A percentile compares a stretch with the other conserved stretches of the same genome.
phyloP scores from a whole-genome alignment of 2,888 invertebrate genomes.

The Sycophila texana region DNA sequence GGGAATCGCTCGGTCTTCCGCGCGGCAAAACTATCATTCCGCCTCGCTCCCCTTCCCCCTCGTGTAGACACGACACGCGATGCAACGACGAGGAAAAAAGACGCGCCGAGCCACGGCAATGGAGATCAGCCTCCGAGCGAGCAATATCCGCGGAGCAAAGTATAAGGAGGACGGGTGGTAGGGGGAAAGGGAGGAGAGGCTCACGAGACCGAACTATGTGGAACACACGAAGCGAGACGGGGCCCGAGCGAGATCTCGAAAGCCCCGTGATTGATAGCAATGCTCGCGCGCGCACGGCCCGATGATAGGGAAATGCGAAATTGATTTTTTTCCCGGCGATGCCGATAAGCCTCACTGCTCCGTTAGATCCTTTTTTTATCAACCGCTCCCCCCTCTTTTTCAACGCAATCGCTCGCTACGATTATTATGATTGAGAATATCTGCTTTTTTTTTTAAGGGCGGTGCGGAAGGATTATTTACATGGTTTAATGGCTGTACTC shows the following conservation, averaged over 20 bases:
- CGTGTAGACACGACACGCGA: slow-evolving; percentile 12
- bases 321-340: slow-evolving; percentile 6
- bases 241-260: slow-evolving; percentile 16
- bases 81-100: neutral
- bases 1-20: neutral
- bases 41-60: slow-evolving; percentile 5
- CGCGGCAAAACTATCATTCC: slow-evolving; percentile 45
- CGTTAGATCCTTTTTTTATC: too few relatives aligned
- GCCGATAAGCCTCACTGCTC: too few relatives aligned
- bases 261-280: slow-evolving; percentile 33
- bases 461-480: too few relatives aligned
- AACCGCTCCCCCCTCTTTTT: too few relatives aligned
- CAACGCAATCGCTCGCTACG: too few relatives aligned
- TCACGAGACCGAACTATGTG: slow-evolving; percentile 26
- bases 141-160: slow-evolving; percentile 14
- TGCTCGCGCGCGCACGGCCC: slow-evolving; percentile 11
- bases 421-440: too few relatives aligned
- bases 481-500: too few relatives aligned
- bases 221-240: slow-evolving; percentile 24
- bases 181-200: neutral
- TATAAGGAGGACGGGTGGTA: slow-evolving; percentile 10
- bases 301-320: slow-evolving; percentile 14
- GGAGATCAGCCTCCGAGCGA: slow-evolving; percentile 22
- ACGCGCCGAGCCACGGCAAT: neutral
- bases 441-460: too few relatives aligned